Percentiles rank a stretch among this genome's conserved stretches.
Conservation (phyloP, 64 coral and sea anemone species). For the Stichodactyla mertensii region DNA sequence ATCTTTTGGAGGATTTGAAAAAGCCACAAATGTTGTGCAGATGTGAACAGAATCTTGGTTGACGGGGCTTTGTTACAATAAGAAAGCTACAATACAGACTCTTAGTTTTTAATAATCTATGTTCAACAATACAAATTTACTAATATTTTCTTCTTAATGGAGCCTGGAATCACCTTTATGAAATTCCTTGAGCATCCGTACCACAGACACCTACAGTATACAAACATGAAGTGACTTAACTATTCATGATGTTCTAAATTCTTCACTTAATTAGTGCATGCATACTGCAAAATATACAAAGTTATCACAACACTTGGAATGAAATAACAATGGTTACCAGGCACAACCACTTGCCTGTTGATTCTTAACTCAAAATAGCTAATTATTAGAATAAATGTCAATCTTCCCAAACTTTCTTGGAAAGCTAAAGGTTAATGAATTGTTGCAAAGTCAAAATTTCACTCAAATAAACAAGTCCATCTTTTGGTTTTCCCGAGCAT, state of each 20-base stretch:
- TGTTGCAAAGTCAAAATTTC: not conserved
- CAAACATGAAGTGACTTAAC: not conserved
- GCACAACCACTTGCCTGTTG: not conserved
- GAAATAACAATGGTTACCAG: not conserved
- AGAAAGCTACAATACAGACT: no score
- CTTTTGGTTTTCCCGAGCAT: not conserved
- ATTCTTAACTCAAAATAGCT: not conserved
- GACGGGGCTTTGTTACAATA: no score
- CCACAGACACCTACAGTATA: not conserved
- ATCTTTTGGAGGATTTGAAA: no score
- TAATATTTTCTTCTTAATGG: not conserved
- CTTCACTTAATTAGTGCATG: not conserved
- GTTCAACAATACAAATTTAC: constrained; percentile 8
- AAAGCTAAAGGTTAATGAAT: not conserved
- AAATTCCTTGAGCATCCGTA: not conserved
- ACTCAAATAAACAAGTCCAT: not conserved
- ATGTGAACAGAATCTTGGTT: no score
- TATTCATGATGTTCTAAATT: not conserved
- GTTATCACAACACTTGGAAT: not conserved
- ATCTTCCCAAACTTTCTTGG: not conserved
- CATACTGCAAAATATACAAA: not conserved
- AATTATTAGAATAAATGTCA: not conserved
- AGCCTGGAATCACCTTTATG: not conserved
- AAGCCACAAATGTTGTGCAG: no score
- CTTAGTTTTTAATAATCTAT: constrained; percentile 3